Base-by-base conservation (phyloP, 35 echinoderm and acorn worm species). In the Patiria miniata region DNA sequence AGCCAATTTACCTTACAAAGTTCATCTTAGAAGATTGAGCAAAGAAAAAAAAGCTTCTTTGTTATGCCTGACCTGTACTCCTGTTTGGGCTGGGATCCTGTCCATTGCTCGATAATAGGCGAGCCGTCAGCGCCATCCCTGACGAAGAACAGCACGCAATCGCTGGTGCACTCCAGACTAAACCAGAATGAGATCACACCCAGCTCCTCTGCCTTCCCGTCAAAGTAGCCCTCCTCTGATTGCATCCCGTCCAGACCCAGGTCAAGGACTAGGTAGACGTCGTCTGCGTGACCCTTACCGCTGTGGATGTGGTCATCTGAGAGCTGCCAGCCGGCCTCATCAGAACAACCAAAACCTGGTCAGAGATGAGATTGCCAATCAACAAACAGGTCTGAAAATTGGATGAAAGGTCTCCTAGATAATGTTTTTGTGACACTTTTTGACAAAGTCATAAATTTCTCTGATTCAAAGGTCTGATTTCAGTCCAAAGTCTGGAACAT, bases 121-220 rank as follows among this genome's bases (percentile, higher is more conserved):
- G 95, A 83, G 2, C 61, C 53, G 7, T 39, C 12, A 3, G 51
- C 56, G 4, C 84, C 89, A 36, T 95, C 93, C 83, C 92, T 86
- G 22, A 99, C 22, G 86, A 99, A 99, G 77, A 92, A 99, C 59
- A 99, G 51, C 0, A 76, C 73, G 77, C 96, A 99, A 37, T 99
- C 86, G 21, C 38, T 82, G 8, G 57, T 87, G 55, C 96, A 99
- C 15, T 94, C 89, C 85, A 99, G 32, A 21, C 83, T 78, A 52
- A 99, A 95, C 5, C 76, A 51, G 87, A 99, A 99, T 8, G 89
- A 92, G 30, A 99, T 77, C 69, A 60, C 65, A 14, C 93, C 88
- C 0, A 99, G 47, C 30, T 85, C 83, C 9, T 78, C 83, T 12
- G 93, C 89, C 77, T 91, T 87, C 0, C 96, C 96, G 9, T 99